phyloP scores from a whole-genome alignment of 2,797 vertebrate species.

The Delichon dasypus region DNA sequence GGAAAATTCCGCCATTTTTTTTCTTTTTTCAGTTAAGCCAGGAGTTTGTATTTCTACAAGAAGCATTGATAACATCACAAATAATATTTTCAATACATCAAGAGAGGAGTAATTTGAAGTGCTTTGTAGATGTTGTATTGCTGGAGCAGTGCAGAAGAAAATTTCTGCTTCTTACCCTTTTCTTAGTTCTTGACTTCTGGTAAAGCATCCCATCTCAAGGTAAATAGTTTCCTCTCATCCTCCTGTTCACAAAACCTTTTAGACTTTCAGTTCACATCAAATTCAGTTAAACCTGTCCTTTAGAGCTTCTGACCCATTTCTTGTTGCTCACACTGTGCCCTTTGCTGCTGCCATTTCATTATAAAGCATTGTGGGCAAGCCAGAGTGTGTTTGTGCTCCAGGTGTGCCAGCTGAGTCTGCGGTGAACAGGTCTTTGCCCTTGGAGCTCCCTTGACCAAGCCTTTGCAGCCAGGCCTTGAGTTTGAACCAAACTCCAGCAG shows the following conservation, averaged over 20 bases:
- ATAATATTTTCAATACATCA: not conserved
- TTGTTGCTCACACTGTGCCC: not conserved
- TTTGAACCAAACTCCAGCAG: not conserved
- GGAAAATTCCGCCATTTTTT: not conserved
- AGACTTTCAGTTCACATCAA: not conserved
- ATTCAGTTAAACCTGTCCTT: not conserved
- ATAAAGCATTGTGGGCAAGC: not conserved
- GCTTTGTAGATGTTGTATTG: not conserved
- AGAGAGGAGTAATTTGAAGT: not conserved
- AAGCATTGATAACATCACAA: not conserved
- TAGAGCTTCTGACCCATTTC: not conserved
- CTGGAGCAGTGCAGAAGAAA: not conserved
- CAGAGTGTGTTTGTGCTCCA: fast-evolving
- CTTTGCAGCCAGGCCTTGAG: not conserved
- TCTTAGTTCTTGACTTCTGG: not conserved
- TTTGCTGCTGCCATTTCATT: not conserved
- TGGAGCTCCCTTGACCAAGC: not conserved
- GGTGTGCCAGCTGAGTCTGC: not conserved
- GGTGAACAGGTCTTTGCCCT: not conserved
- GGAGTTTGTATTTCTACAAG: not conserved
- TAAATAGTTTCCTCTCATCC: not conserved
- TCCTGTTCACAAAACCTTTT: not conserved
- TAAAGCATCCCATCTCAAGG: not conserved
- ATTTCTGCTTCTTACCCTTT: not conserved
- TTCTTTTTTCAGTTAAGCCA: not conserved